Conservation (phyloP, 1,140 invertebrate species). For the Euschistus heros region DNA sequence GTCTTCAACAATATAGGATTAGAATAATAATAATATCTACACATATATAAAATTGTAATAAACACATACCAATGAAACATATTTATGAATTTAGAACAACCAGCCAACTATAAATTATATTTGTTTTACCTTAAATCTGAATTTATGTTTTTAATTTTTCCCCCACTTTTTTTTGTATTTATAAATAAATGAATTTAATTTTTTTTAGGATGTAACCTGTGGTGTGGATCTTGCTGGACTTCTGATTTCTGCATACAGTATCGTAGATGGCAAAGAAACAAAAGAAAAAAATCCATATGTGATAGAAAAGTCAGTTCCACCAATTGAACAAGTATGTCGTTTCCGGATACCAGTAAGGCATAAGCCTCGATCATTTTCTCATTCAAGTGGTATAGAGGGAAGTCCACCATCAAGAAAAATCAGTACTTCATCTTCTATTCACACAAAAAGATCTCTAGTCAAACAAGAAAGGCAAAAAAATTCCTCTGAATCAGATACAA, state of each 20-base stretch:
- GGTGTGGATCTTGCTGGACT: not conserved
- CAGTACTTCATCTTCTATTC: conserved; percentile 14
- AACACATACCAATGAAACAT: no score
- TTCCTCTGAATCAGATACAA: conserved; percentile 15
- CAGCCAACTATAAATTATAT: no score
- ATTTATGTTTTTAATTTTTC: no score
- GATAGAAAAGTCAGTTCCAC: not conserved
- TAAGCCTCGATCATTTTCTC: not conserved
- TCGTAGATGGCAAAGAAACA: not conserved
- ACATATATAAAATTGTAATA: no score
- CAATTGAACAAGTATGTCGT: not conserved
- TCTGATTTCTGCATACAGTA: not conserved
- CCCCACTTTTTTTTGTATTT: no score
- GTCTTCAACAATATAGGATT: no score
- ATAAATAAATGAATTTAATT: no score
- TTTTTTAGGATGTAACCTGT: conserved; percentile 14
- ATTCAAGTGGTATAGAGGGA: conserved; percentile 18
- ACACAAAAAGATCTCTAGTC: conserved; percentile 30
- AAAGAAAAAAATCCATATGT: not conserved
- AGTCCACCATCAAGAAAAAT: conserved; percentile 11
- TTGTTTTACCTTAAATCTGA: no score
- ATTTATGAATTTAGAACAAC: no score
- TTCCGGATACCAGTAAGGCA: not conserved
- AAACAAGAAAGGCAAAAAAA: conserved; percentile 16
- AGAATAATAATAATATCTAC: no score